Evolutionary conservation across 2,113 vertebrate genomes (phyloP).

Genomic region (Callipepla squamata): DNA sequence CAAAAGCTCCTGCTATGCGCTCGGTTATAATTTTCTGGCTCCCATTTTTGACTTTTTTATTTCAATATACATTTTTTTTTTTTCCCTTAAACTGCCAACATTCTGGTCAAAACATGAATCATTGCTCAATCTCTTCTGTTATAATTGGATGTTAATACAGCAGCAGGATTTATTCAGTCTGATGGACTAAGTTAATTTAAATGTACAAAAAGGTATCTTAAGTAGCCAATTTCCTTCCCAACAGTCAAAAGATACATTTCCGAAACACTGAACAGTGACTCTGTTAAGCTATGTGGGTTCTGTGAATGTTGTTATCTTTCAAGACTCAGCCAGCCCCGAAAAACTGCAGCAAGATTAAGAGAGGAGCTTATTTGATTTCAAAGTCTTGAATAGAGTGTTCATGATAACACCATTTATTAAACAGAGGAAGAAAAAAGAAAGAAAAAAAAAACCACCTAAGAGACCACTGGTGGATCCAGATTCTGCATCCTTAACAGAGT

Average conservation of each 20-base stretch:
- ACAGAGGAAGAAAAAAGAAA: conserved; percentile 4
- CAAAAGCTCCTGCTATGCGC: conserved; percentile 57
- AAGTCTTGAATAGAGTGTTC: conserved; percentile 35
- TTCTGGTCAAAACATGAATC: conserved; percentile 75
- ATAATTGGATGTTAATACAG: conserved; percentile 80
- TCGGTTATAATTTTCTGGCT: conserved; percentile 66
- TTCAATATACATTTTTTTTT: conserved; percentile 22
- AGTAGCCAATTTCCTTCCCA: conserved; percentile 73
- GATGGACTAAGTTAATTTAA: conserved; percentile 76
- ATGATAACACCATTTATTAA: conserved; percentile 40
- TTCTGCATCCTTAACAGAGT: neutral
- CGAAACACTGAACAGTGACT: conserved; percentile 37
- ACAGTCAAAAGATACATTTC: conserved; percentile 65
- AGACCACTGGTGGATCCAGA: neutral
- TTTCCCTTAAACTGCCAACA: conserved; percentile 42
- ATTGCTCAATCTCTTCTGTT: conserved; percentile 67
- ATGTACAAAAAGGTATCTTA: conserved; percentile 75
- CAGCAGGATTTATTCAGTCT: conserved; percentile 45
- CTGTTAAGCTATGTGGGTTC: conserved; percentile 36
- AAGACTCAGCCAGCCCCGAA: neutral
- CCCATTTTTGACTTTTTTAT: conserved; percentile 40
- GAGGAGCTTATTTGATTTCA: conserved; percentile 56
- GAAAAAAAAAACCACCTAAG: neutral
- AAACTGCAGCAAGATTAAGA: conserved; percentile 35
- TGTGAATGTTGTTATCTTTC: conserved; percentile 40